A percentile compares a stretch with the other conserved stretches of the same genome.
Conservation (phyloP, 2,113 vertebrate genomes). For the Channa maculata region DNA sequence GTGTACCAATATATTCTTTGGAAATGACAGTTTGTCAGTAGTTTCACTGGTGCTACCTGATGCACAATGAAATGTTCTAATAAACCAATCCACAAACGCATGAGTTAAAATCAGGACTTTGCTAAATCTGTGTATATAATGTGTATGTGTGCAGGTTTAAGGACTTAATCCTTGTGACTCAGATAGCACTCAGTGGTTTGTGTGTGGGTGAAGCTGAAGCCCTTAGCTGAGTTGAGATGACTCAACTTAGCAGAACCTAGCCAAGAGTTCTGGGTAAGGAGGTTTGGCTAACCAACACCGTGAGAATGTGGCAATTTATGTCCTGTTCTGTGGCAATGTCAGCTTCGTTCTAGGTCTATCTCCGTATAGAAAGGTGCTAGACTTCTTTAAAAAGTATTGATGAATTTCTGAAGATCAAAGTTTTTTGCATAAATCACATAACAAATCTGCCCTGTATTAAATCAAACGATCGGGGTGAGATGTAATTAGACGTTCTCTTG, state of each 20-base stretch:
- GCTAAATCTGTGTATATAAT: conserved; percentile 54
- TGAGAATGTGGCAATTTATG: conserved; percentile 76
- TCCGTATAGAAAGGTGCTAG: conserved; percentile 16
- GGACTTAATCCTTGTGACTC: conserved; percentile 61
- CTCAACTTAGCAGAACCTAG: conserved; percentile 78
- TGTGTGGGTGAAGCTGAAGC: conserved; percentile 71
- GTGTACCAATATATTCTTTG: neutral
- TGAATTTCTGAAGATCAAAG: conserved; percentile 13
- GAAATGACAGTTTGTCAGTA: neutral
- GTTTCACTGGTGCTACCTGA: neutral
- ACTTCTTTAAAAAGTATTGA: neutral
- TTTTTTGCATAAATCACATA: neutral
- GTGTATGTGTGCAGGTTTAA: conserved; percentile 22
- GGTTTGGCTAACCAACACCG: conserved; percentile 77
- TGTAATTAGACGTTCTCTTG: conserved; percentile 25
- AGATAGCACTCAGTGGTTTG: conserved; percentile 68
- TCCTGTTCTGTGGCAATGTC: conserved; percentile 74
- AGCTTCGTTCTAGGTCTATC: conserved; percentile 34
- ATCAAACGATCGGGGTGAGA: conserved; percentile 18
- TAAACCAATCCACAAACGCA: conserved; percentile 2
- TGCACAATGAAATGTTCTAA: conserved; percentile 25
- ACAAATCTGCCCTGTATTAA: neutral
- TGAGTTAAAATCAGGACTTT: conserved; percentile 40
- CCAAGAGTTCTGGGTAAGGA: conserved; percentile 78
- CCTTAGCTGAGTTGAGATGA: conserved; percentile 71